Evolutionary conservation across 2,113 vertebrate genomes (phyloP), one percentile per base, ranked within the genome.

Genomic region (Accipiter virgatus): DNA sequence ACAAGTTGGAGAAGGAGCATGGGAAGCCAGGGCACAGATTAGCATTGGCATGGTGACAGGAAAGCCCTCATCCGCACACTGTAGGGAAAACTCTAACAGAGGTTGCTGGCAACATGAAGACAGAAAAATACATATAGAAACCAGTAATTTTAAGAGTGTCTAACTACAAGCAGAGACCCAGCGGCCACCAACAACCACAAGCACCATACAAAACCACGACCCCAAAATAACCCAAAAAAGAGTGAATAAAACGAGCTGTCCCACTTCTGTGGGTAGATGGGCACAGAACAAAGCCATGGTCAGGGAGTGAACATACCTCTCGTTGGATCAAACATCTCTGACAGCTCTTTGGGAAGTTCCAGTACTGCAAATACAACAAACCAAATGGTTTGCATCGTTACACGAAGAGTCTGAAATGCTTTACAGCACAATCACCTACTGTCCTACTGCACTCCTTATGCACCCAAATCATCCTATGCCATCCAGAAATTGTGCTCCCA

Each of bases 241-340:
- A 94, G 43, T 1, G 5, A 91, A 38, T 53, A 40, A 43, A 81
- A 45, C 18, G 34, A 72, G 71, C 50, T 31, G 31, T 65, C 66
- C 83, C 55, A 17, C 43, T 70, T 43, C 27, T 47, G 26, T 9
- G 22, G 38, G 62, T 97, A 98, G 93, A 17, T 14, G 75, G 82
- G 68, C 45, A 72, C 42, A 88, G 53, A 75, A 52, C 29, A 32
- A 90, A 85, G 73, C 56, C 13, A 2, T 10, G 75, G 53, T 42
- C 40, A 38, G 72, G 74, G 29, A 75, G 55, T 7, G 47, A 93
- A 95, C 96, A 50, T 98, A 99, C 99, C 99, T 99, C 99, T 99
- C 13, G 98, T 99, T 95, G 99, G 99, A 97, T 99, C 99, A 95
- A 99, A 99, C 98, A 99, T 99, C 94, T 99, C 99, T 22, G 99